Percentiles rank a stretch among this genome's conserved stretches.
These are phyloP conservation scores for Dermolepida albohirtum DNA, from an alignment of 2,888 invertebrate species.

Conservation along the genomic window DNA sequence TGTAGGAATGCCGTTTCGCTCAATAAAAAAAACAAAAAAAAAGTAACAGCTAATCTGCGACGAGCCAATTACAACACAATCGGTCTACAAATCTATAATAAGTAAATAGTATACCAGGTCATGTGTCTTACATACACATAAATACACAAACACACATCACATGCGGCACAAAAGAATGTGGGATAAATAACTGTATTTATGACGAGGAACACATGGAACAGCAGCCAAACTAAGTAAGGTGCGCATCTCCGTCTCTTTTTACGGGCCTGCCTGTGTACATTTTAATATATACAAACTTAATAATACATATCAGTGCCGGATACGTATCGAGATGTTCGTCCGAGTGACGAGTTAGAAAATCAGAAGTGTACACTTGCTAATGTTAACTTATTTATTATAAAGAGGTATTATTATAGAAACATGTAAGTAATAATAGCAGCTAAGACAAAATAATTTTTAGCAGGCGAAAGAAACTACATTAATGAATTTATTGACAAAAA, in stretches of 20 bases:
- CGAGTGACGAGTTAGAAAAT: no score
- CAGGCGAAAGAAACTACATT: no score
- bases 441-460: no score
- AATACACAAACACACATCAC: constrained; percentile 21
- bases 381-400: no score
- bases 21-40: neutral
- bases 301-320: no score
- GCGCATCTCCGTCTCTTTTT: neutral
- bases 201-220: constrained; percentile 14
- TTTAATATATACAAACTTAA: no score
- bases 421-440: no score
- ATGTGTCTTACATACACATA: constrained; percentile 16
- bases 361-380: no score
- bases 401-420: no score
- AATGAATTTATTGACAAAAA: no score
- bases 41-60: neutral
- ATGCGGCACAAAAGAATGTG: constrained; percentile 21
- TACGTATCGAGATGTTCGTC: no score
- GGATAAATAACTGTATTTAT: constrained; percentile 27
- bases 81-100: constrained; percentile 4
- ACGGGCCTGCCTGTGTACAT: neutral
- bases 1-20: no score
- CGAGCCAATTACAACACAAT: neutral
- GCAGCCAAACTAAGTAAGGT: constrained; percentile 5
- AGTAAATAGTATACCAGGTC: constrained; percentile 25